A percentile compares a stretch with the other conserved stretches of the same genome.
These are phyloP conservation scores for Strix occidentalis DNA, from an alignment of 2,797 vertebrate genomes.

Conservation along the genomic window DNA sequence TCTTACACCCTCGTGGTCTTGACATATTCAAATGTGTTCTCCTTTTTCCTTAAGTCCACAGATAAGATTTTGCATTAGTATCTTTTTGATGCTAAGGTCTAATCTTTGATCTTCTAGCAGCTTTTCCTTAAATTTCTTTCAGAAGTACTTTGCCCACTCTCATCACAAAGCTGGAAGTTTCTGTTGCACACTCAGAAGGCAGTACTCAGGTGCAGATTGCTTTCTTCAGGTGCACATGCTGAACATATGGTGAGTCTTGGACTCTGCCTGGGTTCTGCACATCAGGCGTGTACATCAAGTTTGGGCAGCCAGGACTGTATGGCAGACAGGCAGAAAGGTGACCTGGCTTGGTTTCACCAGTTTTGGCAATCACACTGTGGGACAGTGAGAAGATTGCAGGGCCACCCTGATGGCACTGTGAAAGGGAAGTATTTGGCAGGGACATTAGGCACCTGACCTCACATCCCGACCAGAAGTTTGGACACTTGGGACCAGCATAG, in stretches of 20 bases:
- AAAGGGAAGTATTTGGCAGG: neutral
- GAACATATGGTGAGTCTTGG: neutral
- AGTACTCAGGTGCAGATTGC: neutral
- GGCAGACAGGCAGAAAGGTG: neutral
- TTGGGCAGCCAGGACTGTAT: neutral
- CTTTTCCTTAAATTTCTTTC: neutral
- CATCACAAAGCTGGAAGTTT: neutral
- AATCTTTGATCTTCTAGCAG: neutral
- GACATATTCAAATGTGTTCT: neutral
- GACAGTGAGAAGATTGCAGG: neutral
- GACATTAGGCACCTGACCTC: neutral
- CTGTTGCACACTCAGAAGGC: neutral
- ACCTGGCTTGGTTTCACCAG: neutral
- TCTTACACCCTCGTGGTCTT: neutral
- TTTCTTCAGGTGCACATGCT: neutral
- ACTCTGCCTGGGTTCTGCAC: neutral
- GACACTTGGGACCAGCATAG: neutral
- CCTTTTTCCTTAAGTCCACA: neutral
- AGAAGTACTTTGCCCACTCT: neutral
- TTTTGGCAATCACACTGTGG: neutral
- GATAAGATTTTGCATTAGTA: neutral
- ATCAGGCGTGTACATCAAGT: neutral
- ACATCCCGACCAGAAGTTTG: neutral
- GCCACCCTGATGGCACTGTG: neutral
- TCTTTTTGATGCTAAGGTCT: neutral